Evolutionary conservation across 2,113 vertebrate species (phyloP), one percentile per base, ranked within the genome.

Genomic region (Pyrgilauda ruficollis): DNA sequence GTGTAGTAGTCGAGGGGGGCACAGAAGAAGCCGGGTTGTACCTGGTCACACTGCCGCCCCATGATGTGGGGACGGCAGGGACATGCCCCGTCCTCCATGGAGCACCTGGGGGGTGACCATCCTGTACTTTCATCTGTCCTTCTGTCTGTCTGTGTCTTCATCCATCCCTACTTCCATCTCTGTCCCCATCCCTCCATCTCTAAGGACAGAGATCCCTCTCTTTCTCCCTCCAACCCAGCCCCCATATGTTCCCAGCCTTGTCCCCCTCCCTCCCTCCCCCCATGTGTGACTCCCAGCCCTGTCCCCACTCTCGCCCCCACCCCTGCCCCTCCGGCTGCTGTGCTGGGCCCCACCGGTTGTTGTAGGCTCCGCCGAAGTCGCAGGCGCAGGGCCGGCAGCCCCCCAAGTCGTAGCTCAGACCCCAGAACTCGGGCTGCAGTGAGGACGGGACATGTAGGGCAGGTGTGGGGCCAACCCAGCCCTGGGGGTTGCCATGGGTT

Each of bases 361-460:
- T 98, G 95, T 98, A 97, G 82, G 98, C 97, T 84, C 98, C 98
- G 43, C 98, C 98, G 53, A 99, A 99, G 95, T 99, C 98, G 17
- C 98, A 99, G 94, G 98, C 97, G 8, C 98, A 99, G 24, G 98
- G 91, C 85, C 98, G 96, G 97, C 99, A 99, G 84, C 99, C 98
- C 6, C 96, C 96, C 67, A 98, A 15, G 50, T 98, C 98, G 15
- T 98, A 97, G 92, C 98, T 99, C 86, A 99, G 98, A 53, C 98
- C 98, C 98, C 98, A 99, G 97, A 98, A 98, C 95, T 99, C 98
- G 0, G 98, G 97, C 98, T 99, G 58, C 39, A 96, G 83, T 2
- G 66, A 95, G 24, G 5, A 6, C 50, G 10, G 31, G 9, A 16
- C 4, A 50, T 3, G 2, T 79, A 59, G 50, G 37, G 68, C 55